Conservation (phyloP, 2,113 vertebrate genomes). For the Eretmochelys imbricata region DNA sequence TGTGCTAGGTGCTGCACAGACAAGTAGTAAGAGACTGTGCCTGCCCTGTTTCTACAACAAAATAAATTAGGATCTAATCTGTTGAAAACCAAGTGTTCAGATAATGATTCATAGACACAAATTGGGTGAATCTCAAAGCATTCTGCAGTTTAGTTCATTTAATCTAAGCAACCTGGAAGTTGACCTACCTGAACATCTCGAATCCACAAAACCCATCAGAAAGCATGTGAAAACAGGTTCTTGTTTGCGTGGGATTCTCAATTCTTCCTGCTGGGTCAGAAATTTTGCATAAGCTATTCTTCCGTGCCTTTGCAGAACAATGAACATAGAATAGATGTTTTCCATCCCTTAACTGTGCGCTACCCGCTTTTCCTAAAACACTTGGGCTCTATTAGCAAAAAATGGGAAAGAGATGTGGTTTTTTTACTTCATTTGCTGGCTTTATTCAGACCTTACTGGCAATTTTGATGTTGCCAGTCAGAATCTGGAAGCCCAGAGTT, state of each 20-base stretch:
- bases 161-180: background rate
- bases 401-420: background rate
- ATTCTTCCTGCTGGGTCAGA: background rate
- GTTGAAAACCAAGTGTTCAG: background rate
- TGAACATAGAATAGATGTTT: accelerated
- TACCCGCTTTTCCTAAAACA: background rate
- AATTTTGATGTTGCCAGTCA: background rate
- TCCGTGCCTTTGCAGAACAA: background rate
- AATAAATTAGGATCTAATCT: background rate
- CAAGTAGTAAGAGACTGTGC: background rate
- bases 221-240: accelerated
- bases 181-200: background rate
- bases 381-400: background rate
- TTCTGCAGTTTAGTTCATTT: accelerated
- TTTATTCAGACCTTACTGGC: accelerated
- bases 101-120: background rate
- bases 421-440: background rate
- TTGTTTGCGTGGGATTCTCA: background rate
- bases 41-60: background rate
- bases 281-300: accelerated
- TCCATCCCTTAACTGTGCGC: background rate
- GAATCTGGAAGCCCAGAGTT: background rate
- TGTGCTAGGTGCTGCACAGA: background rate
- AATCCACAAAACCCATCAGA: background rate
- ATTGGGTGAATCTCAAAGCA: background rate